Percentiles rank a stretch among this genome's conserved stretches.
Evolutionary conservation across 1,140 invertebrate species (phyloP).

Genomic region (Choristoneura fumiferana): DNA sequence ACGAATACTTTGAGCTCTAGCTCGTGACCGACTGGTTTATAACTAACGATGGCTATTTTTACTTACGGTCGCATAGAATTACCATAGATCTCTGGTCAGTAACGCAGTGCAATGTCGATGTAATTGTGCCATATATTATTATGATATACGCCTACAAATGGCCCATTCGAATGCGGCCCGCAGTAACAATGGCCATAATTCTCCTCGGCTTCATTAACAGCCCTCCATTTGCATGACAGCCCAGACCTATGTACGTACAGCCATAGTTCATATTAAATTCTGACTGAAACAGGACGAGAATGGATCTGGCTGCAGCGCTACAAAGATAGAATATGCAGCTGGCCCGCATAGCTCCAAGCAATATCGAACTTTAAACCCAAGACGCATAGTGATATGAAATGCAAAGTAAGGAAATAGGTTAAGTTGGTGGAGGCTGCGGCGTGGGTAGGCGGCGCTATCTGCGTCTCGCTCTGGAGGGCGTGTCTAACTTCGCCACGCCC

Average conservation of each 20-base stretch:
- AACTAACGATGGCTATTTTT: too few relatives aligned
- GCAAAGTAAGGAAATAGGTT: constrained; percentile 23
- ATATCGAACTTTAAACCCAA: constrained; percentile 44
- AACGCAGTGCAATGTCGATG: constrained; percentile 50
- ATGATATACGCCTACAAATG: constrained; percentile 71
- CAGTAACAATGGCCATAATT: constrained; percentile 76
- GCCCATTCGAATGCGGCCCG: constrained; percentile 67
- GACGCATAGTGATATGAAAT: constrained; percentile 20
- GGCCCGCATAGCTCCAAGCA: constrained; percentile 14
- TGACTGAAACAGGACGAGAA: constrained; percentile 50
- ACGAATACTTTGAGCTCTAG: too few relatives aligned
- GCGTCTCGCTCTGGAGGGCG: constrained; percentile 61
- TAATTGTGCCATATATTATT: constrained; percentile 71
- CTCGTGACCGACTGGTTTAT: too few relatives aligned
- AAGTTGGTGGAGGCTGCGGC: constrained; percentile 23
- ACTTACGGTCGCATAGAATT: constrained; percentile 14
- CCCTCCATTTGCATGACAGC: constrained; percentile 75
- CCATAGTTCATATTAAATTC: constrained; percentile 62
- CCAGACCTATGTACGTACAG: constrained; percentile 65
- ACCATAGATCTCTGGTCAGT: constrained; percentile 33
- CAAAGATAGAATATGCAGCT: constrained; percentile 24
- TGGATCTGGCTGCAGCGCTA: constrained; percentile 43
- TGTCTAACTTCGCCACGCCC: constrained; percentile 54
- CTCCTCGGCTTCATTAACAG: constrained; percentile 76
- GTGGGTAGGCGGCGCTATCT: constrained; percentile 57